These are phyloP conservation scores for Mesochorus sp. DNA, from an alignment of 2,888 invertebrate species.

Conservation along the genomic window DNA sequence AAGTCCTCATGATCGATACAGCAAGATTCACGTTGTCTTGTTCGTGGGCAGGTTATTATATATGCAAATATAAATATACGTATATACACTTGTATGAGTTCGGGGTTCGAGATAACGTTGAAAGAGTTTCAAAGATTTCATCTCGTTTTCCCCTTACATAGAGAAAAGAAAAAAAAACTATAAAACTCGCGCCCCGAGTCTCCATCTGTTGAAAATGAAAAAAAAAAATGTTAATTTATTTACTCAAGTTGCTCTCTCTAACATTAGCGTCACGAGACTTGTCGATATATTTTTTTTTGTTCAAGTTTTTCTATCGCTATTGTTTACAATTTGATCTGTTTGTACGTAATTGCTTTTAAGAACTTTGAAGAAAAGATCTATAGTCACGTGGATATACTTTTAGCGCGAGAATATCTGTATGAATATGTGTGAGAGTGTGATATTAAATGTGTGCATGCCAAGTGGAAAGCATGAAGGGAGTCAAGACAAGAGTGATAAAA, in stretches of 20 bases:
- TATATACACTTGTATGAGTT: constrained; percentile 45
- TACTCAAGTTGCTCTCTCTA: constrained; percentile 32
- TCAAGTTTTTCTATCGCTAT: constrained; percentile 34
- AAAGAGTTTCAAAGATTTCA: constrained; percentile 30
- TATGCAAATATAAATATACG: constrained; percentile 1
- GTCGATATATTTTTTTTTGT: constrained; percentile 5
- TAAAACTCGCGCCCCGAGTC: constrained; percentile 24
- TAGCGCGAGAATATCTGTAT: constrained; percentile 48
- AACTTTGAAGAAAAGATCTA: constrained; percentile 53
- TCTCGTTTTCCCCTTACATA: neutral
- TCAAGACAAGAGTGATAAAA: constrained; percentile 46
- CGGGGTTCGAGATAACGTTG: constrained; percentile 26
- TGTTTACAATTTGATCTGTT: constrained; percentile 35
- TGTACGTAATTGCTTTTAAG: constrained; percentile 41
- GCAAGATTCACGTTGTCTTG: constrained; percentile 21
- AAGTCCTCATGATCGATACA: constrained; percentile 19
- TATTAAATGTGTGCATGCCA: constrained; percentile 47
- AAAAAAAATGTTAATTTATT: constrained; percentile 50
- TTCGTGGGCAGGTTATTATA: constrained; percentile 23
- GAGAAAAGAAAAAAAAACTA: constrained; percentile 4
- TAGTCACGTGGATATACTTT: constrained; percentile 61
- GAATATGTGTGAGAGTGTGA: constrained; percentile 53
- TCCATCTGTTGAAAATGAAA: constrained; percentile 40
- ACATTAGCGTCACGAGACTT: constrained; percentile 15
- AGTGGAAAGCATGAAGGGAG: constrained; percentile 59